Conservation (phyloP, 1,140 invertebrate genomes). For the Philaenus spumarius region DNA sequence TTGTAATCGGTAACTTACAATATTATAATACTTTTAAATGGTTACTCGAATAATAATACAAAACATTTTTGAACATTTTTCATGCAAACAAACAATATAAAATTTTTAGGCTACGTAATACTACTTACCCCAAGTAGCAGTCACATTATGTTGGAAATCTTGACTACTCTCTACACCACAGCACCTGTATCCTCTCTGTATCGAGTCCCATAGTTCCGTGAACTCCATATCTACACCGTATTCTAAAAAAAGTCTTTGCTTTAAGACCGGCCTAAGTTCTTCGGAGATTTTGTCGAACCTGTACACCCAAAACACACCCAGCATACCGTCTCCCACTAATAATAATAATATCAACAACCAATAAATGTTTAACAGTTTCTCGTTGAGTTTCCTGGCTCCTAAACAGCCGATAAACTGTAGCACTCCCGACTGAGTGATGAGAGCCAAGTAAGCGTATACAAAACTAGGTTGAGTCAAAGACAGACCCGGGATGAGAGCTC, state of each 20-base stretch:
- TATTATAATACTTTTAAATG: no score
- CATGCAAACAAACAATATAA: no score
- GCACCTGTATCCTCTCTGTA: conserved; percentile 68
- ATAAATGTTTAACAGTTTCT: conserved; percentile 72
- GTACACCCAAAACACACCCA: conserved; percentile 83
- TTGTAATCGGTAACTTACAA: no score
- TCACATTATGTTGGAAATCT: conserved; percentile 47
- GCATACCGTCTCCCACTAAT: conserved; percentile 72
- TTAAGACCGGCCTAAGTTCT: conserved; percentile 60
- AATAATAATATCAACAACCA: conserved; percentile 74
- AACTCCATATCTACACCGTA: conserved; percentile 67
- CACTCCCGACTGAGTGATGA: conserved; percentile 56
- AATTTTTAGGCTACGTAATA: no score
- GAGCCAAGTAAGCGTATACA: conserved; percentile 74
- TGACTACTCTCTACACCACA: conserved; percentile 66
- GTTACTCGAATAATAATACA: no score
- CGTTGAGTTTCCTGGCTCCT: conserved; percentile 70
- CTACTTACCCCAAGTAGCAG: conserved; percentile 9
- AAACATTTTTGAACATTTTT: no score
- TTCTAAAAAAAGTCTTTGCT: conserved; percentile 46
- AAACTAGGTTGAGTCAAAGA: conserved; percentile 65
- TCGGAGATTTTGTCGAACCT: conserved; percentile 66
- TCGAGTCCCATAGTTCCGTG: conserved; percentile 69
- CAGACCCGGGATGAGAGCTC: conserved; percentile 61
- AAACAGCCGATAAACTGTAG: conserved; percentile 61